Evolutionary conservation across 2,888 invertebrate species (phyloP).

Genomic region (Rhamphomyia laevipes): DNA sequence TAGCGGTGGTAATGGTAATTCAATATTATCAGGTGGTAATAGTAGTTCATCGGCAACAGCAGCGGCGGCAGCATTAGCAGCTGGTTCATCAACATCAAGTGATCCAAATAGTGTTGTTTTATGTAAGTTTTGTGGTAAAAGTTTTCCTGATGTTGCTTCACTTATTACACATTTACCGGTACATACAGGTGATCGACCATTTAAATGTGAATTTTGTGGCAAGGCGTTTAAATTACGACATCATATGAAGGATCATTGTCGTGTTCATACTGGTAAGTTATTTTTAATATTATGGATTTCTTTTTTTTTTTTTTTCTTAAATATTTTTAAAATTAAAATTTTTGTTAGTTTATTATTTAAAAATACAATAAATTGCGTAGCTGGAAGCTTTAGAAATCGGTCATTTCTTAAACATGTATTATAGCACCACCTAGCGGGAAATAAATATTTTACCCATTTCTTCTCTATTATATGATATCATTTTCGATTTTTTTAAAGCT

Average conservation of each 20-base stretch:
- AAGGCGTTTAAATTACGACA: conserved; percentile 86
- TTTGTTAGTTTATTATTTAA: background rate
- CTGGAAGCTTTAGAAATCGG: no score
- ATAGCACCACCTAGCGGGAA: no score
- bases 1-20: conserved; percentile 12
- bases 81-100: conserved; percentile 27
- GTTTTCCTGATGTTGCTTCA: conserved; percentile 81
- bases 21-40: conserved; percentile 35
- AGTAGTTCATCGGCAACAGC: conserved; percentile 21
- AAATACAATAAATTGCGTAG: no score
- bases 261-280: conserved; percentile 71
- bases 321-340: conserved; percentile 4
- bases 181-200: conserved; percentile 82
- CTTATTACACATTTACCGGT: conserved; percentile 78
- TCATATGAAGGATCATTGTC: conserved; percentile 91
- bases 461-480: no score
- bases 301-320: background rate
- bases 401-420: no score
- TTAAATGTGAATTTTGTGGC: conserved; percentile 89
- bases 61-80: conserved; percentile 27
- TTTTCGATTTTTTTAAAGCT: background rate
- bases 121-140: conserved; percentile 88
- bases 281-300: background rate
- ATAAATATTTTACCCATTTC: no score
- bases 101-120: conserved; percentile 68